Percentiles rank a stretch among this genome's conserved stretches.
These are phyloP conservation scores for Cynodonichthys magdalenae DNA, from an alignment of 2,797 vertebrate species.

Conservation along the genomic window DNA sequence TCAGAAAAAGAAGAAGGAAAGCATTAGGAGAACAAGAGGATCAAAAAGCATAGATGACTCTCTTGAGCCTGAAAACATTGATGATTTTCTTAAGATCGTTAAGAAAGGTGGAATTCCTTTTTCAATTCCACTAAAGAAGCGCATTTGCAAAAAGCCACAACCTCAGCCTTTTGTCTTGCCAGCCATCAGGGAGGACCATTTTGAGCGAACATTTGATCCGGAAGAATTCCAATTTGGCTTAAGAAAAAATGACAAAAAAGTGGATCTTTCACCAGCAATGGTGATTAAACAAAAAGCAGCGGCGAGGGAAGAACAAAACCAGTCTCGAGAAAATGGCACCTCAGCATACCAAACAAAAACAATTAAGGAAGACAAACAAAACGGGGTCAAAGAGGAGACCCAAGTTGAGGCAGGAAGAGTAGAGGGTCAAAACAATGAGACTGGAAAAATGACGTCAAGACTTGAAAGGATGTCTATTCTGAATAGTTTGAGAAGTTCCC, in stretches of 20 bases:
- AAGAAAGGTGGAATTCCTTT: slow-evolving; percentile 87
- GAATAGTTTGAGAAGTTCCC: slow-evolving; percentile 82
- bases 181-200: slow-evolving; percentile 91
- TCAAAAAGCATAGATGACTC: slow-evolving; percentile 81
- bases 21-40: slow-evolving; percentile 61
- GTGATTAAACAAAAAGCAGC: slow-evolving; percentile 85
- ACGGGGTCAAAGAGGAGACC: slow-evolving; percentile 50
- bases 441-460: slow-evolving; percentile 82
- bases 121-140: slow-evolving; percentile 87
- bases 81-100: slow-evolving; percentile 90
- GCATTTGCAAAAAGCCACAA: slow-evolving; percentile 80
- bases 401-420: slow-evolving; percentile 39
- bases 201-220: slow-evolving; percentile 91
- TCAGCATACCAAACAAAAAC: slow-evolving; percentile 44
- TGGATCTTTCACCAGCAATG: slow-evolving; percentile 83
- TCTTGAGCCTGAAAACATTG: slow-evolving; percentile 85
- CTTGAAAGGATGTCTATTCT: slow-evolving; percentile 91
- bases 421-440: slow-evolving; percentile 67
- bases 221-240: slow-evolving; percentile 89
- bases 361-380: slow-evolving; percentile 67
- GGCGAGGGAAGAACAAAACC: slow-evolving; percentile 75
- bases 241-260: slow-evolving; percentile 77
- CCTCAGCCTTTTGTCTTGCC: slow-evolving; percentile 88
- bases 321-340: slow-evolving; percentile 32
- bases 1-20: slow-evolving; percentile 63